phyloP scores from a whole-genome alignment of 2,797 vertebrate species.

The Pristis pectinata region DNA sequence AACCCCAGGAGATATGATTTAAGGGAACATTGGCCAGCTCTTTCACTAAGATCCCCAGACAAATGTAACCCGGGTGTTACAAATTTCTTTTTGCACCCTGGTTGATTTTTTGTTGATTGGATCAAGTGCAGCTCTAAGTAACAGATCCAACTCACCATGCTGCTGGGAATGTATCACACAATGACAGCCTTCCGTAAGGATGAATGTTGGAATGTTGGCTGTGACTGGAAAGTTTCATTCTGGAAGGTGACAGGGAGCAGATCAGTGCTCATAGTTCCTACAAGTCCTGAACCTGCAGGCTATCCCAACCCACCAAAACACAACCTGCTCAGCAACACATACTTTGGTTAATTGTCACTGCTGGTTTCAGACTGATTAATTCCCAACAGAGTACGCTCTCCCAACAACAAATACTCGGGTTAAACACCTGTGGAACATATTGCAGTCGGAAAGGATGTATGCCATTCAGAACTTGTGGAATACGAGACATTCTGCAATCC shows the following conservation, averaged over 20 bases:
- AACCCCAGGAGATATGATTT: background rate
- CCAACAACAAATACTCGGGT: background rate
- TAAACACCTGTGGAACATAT: conserved; percentile 13
- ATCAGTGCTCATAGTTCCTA: background rate
- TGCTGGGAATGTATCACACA: too few relatives aligned
- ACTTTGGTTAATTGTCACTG: background rate
- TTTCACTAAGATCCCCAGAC: background rate
- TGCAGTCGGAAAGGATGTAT: background rate
- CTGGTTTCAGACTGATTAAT: background rate
- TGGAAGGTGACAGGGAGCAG: background rate
- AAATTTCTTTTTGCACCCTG: background rate
- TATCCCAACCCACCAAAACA: background rate
- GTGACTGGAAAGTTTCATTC: too few relatives aligned
- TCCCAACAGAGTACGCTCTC: background rate
- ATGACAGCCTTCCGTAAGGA: too few relatives aligned
- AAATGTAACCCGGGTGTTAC: background rate
- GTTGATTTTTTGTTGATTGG: background rate
- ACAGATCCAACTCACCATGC: background rate
- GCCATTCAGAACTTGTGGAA: background rate
- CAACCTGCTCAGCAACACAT: background rate
- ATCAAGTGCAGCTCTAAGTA: background rate
- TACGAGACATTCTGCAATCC: background rate
- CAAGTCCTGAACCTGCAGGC: background rate
- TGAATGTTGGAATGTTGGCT: too few relatives aligned
- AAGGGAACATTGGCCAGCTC: background rate